These are phyloP conservation scores for Microplitis manilae DNA, from an alignment of 2,888 invertebrate genomes.

Conservation along the genomic window DNA sequence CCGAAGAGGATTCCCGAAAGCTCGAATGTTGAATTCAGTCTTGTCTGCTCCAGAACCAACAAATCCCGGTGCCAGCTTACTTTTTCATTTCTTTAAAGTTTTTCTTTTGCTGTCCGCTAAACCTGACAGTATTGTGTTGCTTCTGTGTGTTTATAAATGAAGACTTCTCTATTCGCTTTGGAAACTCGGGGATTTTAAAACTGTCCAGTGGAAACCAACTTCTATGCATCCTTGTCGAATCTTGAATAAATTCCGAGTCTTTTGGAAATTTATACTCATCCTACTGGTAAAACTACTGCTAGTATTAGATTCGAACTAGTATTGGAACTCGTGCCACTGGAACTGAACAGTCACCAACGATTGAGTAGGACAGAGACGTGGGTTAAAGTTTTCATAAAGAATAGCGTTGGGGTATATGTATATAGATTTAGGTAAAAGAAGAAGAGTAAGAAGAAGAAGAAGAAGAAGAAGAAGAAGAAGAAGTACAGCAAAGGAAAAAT, in stretches of 20 bases:
- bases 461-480: constrained; percentile 1
- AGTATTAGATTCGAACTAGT: too few relatives aligned
- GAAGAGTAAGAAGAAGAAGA: neutral
- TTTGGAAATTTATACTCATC: constrained; percentile 30
- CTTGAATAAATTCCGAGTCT: constrained; percentile 29
- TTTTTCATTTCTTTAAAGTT: constrained; percentile 6
- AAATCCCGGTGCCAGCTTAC: constrained; percentile 18
- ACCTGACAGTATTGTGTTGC: constrained; percentile 1
- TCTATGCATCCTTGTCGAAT: constrained; percentile 33
- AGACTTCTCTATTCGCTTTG: constrained; percentile 6
- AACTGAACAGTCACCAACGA: constrained; percentile 26
- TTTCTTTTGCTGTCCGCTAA: neutral
- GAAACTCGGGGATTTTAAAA: constrained; percentile 6
- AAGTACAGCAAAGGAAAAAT: neutral
- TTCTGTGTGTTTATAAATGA: neutral
- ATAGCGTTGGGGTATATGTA: constrained; percentile 20
- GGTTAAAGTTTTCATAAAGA: constrained; percentile 38
- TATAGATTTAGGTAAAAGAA: neutral
- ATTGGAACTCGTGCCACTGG: neutral
- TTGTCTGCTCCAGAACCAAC: neutral
- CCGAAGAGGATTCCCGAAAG: constrained; percentile 1
- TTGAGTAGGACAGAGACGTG: constrained; percentile 1
- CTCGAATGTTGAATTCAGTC: neutral
- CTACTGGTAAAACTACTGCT: too few relatives aligned
- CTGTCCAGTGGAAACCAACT: constrained; percentile 21